Base-by-base conservation (phyloP, 23 tunicate species). In the Ascidia mentula region DNA sequence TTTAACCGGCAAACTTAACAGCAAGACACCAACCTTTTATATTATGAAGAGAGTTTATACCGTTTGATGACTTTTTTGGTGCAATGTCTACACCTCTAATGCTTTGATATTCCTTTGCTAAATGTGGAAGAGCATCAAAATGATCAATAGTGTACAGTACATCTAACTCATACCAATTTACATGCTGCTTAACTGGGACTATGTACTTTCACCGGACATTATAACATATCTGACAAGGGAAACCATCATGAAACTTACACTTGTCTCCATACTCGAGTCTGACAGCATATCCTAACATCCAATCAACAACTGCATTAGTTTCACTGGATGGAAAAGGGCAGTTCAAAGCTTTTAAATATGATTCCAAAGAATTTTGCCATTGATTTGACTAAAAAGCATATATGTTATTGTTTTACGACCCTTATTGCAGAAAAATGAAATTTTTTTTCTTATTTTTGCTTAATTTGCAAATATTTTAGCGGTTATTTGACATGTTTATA, bases 201-300 rank as follows among this genome's bases (percentile, higher is more conserved):
- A 42, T 9, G 15, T 9, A 42, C 53, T 42, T 12, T 9, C 12
- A 42, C 15, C 15, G 53, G 15, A 42, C 53, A 42, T 42, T 42
- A 42, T 15, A 42, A 42, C n/a, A n/a, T n/a, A n/a, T n/a, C n/a
- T 42, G 53, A 15, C 53, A 42, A 9, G 53, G 15, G 15, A 42
- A 42, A 42, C 15, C 53, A 12, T 42, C 53, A 42, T 15, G 15
- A 53, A 13, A 34, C 84, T 77, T 40, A 87, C 91, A 82, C 82
- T 92, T 73, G 61, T 92, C 97, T 3, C 88, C 88, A 75, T 59
- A 92, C 33, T 92, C 92, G 61, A 92, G 69, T 72, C 89, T 39
- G 18, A 92, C 82, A 53, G 97, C 97, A 24, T 46, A 77, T 32
- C 97, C 89, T 12, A 87, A 74, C 31, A 92, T n/a, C 97, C 97